Base-by-base conservation (phyloP, 1,140 invertebrate genomes). In the Trachymyrmex cornetzi region DNA sequence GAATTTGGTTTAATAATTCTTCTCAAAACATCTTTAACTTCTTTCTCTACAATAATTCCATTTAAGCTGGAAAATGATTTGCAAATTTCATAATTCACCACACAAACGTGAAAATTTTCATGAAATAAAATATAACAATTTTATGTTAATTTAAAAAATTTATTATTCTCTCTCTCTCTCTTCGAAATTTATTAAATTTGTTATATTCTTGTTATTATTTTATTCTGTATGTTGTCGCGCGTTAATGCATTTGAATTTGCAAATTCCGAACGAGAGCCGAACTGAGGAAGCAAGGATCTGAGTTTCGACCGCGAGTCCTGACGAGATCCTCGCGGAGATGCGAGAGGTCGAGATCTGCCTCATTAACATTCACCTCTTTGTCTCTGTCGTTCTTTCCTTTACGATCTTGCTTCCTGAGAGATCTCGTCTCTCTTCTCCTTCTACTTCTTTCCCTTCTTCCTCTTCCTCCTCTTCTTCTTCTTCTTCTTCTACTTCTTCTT, bases 331-430 rank as follows among this genome's bases (percentile, higher is more conserved):
- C 67, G 67, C 38, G 38, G 11, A 48, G 75, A 82, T 74, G 85
- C 80, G 67, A 87, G 69, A 87, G 87, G 84, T 89, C 88, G 75
- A 88, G 64, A 67, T 89, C 87, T 89, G 74, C 84, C 88, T 90
- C 89, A 90, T 90, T 90, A 90, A 90, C 87, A 90, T 90, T 89
- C 87, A 84, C 81, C 85, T 90, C 87, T 90, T 90, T 90, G 87
- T 90, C 84, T 90, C 88, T 90, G 87, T 90, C 87, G 77, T 90
- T 80, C 77, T 87, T 63, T 89, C 85, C 71, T 89, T 71, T 67
- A 85, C 71, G 84, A 85, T 82, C 89, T 81, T 72, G 69, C 85
- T 90, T 72, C 57, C 48, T 84, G 86, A 90, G 87, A 90, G 87
- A 88, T 82, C 77, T 75, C 59, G 53, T 67, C 53, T 77, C 57